Evolutionary conservation across 1,140 invertebrate genomes (phyloP), one percentile per base, ranked within the genome.

Genomic region (Trichomalopsis sarcophagae): DNA sequence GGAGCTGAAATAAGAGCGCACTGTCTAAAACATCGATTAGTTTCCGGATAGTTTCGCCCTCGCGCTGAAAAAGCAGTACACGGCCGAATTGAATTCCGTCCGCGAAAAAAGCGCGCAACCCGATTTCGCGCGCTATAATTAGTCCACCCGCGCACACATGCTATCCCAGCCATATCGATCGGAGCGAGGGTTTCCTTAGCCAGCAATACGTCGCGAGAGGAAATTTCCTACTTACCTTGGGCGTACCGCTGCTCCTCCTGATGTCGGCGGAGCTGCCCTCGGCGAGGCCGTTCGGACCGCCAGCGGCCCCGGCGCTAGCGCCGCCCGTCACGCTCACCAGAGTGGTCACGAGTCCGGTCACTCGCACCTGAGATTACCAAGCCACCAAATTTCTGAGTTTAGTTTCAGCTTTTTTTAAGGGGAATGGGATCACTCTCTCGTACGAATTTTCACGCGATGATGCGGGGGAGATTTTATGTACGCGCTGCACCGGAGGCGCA

Each of bases 331-430:
- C 95, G 91, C 95, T 96, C 90, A 96, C 96, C 90, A 96, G 94
- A 83, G 96, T 96, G 85, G 96, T 96, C 86, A 96, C 95, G 89
- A 97, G 94, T 87, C 96, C 95, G 77, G 96, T 95, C 87, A 96
- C 96, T 87, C 96, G 93, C 79, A 96, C 96, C 90, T 96, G 94
- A 90, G 95, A 95, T 90, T 95, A 2, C 68, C 40, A 11, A 71
- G 13, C 30, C 55, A 23, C 44, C 68, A 77, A 44, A 9, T 83
- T 82, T 93, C 91, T 14, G 33, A 44, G 23, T 36, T 36, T 50
- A 36, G 10, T 10, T 5, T 27, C 27, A 2, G 68, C 17, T 55
- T 55, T 55, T 47, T 47, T 47, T 47, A 9, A 13, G 44, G 13
- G 2, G 44, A 1, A 2, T 11, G 44, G 44, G 44, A 13, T 11